A percentile compares a stretch with the other conserved stretches of the same genome.
Evolutionary conservation across 1,140 invertebrate species (phyloP).

Genomic region (Asobara japonica): DNA sequence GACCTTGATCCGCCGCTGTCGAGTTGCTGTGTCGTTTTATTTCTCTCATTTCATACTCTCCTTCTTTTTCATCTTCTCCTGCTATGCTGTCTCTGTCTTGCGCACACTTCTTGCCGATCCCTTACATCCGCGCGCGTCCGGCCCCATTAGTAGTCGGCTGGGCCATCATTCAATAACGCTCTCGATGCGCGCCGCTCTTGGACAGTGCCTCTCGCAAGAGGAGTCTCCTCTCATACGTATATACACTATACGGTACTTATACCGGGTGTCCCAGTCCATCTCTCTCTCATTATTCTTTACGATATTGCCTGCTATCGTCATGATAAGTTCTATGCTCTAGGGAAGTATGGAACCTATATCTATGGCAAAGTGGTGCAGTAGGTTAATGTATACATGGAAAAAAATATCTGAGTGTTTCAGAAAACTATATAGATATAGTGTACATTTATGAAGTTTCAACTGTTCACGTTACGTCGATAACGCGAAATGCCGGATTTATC

Average conservation of each 20-base stretch:
- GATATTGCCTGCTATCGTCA: no score
- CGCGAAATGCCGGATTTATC: no score
- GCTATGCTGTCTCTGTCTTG: conserved; percentile 25
- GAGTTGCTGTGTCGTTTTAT: conserved; percentile 6
- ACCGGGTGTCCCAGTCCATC: conserved; percentile 1
- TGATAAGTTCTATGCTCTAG: no score
- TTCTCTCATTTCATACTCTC: neutral
- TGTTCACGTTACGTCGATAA: no score
- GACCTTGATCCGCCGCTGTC: conserved; percentile 50
- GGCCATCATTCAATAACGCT: conserved; percentile 67
- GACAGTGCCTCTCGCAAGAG: conserved; percentile 42
- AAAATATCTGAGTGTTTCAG: no score
- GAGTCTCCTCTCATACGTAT: neutral
- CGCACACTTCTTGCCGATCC: conserved; percentile 56
- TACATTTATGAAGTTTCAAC: no score
- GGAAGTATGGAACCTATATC: no score
- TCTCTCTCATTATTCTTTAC: neutral
- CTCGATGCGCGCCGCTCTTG: conserved; percentile 51
- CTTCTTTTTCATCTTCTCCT: neutral
- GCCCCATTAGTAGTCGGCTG: conserved; percentile 64
- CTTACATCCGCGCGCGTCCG: conserved; percentile 60
- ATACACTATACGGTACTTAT: conserved; percentile 12
- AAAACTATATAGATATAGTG: no score
- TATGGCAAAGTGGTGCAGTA: no score
- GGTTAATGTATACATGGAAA: no score